These are phyloP conservation scores for Acleris literana DNA, from an alignment of 2,888 invertebrate species.

Conservation along the genomic window DNA sequence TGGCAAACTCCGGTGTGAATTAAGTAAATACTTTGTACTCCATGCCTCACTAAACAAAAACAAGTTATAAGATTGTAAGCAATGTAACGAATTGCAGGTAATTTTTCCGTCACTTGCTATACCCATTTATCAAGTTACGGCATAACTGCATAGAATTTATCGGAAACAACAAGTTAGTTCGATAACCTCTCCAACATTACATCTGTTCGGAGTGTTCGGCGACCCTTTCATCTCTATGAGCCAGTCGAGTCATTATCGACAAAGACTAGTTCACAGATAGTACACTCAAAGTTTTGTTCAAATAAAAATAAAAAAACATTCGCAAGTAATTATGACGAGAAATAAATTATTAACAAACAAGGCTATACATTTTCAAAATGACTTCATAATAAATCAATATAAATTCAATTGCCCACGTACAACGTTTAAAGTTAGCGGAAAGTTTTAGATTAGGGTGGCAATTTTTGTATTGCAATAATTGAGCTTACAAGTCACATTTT, in stretches of 20 bases:
- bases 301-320: too few relatives aligned
- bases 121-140: constrained; percentile 15
- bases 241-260: constrained; percentile 54
- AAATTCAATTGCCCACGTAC: too few relatives aligned
- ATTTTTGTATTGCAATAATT: too few relatives aligned
- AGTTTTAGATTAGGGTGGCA: too few relatives aligned
- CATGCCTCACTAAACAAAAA: not conserved
- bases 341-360: too few relatives aligned
- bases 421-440: too few relatives aligned
- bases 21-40: too few relatives aligned
- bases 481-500: too few relatives aligned
- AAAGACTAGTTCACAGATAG: constrained; percentile 36
- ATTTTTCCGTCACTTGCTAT: not conserved
- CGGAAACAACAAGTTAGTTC: constrained; percentile 55
- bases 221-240: constrained; percentile 62
- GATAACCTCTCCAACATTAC: constrained; percentile 57
- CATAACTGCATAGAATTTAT: constrained; percentile 41
- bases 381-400: too few relatives aligned
- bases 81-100: not conserved
- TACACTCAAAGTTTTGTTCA: not conserved
- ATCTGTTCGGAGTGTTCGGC: constrained; percentile 54
- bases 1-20: too few relatives aligned
- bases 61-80: not conserved
- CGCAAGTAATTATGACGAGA: too few relatives aligned
- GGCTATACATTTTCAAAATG: too few relatives aligned